A percentile compares a stretch with the other conserved stretches of the same genome.
Evolutionary conservation across 2,797 vertebrate genomes (phyloP).

Genomic region (Danio kyathit): DNA sequence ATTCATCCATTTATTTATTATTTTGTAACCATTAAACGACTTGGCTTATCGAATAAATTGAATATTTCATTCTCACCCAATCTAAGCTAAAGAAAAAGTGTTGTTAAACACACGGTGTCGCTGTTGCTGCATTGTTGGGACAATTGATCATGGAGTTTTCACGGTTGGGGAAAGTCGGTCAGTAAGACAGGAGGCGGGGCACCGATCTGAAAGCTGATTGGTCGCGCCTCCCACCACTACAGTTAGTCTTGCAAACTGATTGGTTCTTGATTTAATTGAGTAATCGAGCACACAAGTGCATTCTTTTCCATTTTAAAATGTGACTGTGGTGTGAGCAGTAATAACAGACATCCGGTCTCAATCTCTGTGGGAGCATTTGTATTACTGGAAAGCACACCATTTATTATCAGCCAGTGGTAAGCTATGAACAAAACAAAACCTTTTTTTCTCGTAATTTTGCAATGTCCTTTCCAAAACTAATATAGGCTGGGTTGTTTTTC

Average conservation of each 20-base stretch:
- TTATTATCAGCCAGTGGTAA: background rate
- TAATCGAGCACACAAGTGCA: background rate
- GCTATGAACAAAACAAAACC: background rate
- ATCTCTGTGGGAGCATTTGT: slow-evolving; percentile 1
- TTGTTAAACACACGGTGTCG: slow-evolving; percentile 44
- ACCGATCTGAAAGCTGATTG: slow-evolving; percentile 45
- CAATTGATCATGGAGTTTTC: background rate
- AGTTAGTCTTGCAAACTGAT: slow-evolving; percentile 13
- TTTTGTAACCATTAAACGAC: background rate
- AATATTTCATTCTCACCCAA: background rate
- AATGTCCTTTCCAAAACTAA: slow-evolving; percentile 2
- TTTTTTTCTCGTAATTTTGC: background rate
- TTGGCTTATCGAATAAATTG: background rate
- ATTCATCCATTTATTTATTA: too few relatives aligned
- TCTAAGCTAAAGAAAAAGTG: background rate
- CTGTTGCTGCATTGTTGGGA: slow-evolving; percentile 31
- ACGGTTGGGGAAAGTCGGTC: slow-evolving; percentile 15
- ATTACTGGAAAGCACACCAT: slow-evolving; percentile 3
- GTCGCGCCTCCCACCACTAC: slow-evolving; percentile 48
- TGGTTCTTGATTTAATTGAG: slow-evolving; percentile 4
- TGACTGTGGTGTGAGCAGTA: background rate
- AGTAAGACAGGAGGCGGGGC: slow-evolving; percentile 45
- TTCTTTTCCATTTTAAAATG: background rate
- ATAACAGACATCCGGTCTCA: slow-evolving; percentile 6
- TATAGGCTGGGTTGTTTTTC: background rate